Conservation (phyloP, 35 echinoderm and acorn worm species). For the Chiridota heheva region DNA sequence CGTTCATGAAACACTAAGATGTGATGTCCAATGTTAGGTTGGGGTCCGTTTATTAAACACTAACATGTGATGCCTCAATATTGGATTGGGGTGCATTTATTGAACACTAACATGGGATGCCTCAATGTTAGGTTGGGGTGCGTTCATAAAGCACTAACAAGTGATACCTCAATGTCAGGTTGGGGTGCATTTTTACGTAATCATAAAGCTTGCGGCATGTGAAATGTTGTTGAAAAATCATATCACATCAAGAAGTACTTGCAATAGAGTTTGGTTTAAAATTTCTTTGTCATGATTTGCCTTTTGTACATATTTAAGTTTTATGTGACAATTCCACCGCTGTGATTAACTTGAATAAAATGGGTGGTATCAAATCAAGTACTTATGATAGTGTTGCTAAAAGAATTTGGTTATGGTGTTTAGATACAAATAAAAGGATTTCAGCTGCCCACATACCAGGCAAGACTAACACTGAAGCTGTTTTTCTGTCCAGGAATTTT, state of each 20-base stretch:
- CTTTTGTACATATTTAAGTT: constrained; percentile 19
- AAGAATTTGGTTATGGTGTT: constrained; percentile 39
- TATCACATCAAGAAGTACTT: constrained; percentile 42
- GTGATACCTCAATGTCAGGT: too few relatives aligned
- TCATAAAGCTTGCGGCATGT: constrained; percentile 15
- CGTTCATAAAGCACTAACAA: too few relatives aligned
- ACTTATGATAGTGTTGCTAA: constrained; percentile 20
- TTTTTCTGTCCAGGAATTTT: constrained; percentile 27
- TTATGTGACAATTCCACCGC: constrained; percentile 45
- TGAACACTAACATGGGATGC: too few relatives aligned
- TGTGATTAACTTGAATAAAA: constrained; percentile 39
- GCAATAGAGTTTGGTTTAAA: constrained; percentile 36
- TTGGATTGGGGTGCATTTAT: too few relatives aligned
- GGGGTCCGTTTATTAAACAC: too few relatives aligned
- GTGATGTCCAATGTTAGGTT: too few relatives aligned
- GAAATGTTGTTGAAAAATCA: constrained; percentile 17
- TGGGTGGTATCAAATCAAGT: constrained; percentile 35
- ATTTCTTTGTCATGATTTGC: neutral
- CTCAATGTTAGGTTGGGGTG: too few relatives aligned
- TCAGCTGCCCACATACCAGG: constrained; percentile 33
- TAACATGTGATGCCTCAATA: too few relatives aligned
- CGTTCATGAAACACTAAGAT: too few relatives aligned
- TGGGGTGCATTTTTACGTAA: constrained; percentile 24
- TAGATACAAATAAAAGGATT: too few relatives aligned
- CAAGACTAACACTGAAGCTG: constrained; percentile 4